Conservation (phyloP, 2,113 vertebrate genomes). For the Eupsittula cactorum region DNA sequence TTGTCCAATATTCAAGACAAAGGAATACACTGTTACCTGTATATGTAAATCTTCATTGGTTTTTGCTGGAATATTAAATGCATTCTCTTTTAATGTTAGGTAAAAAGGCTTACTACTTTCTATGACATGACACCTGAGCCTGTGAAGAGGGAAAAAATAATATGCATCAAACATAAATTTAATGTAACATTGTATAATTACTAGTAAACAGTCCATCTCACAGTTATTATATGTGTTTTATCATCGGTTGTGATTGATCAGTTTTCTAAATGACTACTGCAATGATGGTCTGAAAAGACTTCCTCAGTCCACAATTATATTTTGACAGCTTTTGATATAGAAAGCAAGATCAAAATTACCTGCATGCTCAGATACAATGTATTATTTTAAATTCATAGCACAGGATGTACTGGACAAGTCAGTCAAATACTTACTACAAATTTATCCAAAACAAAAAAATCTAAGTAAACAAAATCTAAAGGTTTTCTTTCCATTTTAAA, state of each 20-base stretch:
- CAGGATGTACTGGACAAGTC: background rate
- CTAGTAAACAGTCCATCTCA: background rate
- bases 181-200: background rate
- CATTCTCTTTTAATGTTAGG: conserved; percentile 73
- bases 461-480: background rate
- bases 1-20: background rate
- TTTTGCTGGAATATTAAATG: conserved; percentile 68
- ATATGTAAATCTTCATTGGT: conserved; percentile 83
- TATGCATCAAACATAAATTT: background rate
- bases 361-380: background rate
- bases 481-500: background rate
- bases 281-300: background rate
- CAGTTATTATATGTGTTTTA: background rate
- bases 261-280: background rate
- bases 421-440: background rate
- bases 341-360: background rate
- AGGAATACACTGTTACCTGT: conserved; percentile 72
- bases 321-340: background rate
- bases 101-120: conserved; percentile 81
- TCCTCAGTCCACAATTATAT: background rate
- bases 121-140: conserved; percentile 89
- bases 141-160: conserved; percentile 43
- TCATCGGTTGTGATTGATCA: background rate
- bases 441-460: background rate
- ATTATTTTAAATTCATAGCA: background rate